Percentiles rank a stretch among this genome's conserved stretches.
Evolutionary conservation across 2,888 invertebrate species (phyloP).

Genomic region (Agonopterix heracliana): DNA sequence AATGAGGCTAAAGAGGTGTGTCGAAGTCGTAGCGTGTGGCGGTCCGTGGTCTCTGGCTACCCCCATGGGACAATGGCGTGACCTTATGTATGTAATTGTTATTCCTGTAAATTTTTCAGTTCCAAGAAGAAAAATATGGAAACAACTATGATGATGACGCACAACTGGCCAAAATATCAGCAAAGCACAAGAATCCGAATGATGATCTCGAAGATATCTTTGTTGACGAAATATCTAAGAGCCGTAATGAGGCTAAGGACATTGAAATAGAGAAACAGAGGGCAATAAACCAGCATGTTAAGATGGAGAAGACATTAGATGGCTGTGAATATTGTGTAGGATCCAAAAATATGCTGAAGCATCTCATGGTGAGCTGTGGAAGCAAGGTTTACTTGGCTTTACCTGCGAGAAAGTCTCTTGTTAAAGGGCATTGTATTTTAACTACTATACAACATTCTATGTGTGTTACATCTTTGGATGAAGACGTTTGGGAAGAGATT

Average conservation of each 20-base stretch:
- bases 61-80: too few species aligned
- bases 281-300: slow-evolving; percentile 85
- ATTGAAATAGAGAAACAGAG: slow-evolving; percentile 77
- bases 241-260: slow-evolving; percentile 77
- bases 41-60: too few species aligned
- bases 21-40: too few species aligned
- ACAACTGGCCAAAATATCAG: slow-evolving; percentile 84
- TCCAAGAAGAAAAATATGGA: slow-evolving; percentile 87
- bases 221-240: slow-evolving; percentile 83
- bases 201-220: slow-evolving; percentile 92
- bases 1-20: too few species aligned
- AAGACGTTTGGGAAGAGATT: slow-evolving; percentile 95
- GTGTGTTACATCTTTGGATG: slow-evolving; percentile 90
- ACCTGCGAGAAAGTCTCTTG: slow-evolving; percentile 87
- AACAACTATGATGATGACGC: slow-evolving; percentile 87
- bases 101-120: slow-evolving; percentile 62
- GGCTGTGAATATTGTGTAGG: slow-evolving; percentile 91
- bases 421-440: slow-evolving; percentile 90
- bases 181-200: slow-evolving; percentile 78
- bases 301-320: slow-evolving; percentile 82
- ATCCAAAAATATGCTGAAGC: slow-evolving; percentile 86
- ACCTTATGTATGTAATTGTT: too few species aligned
- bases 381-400: slow-evolving; percentile 89
- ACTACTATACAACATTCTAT: slow-evolving; percentile 88
- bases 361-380: slow-evolving; percentile 88